phyloP scores from a whole-genome alignment of 1,140 invertebrate genomes.

The Drosophila willistoni region DNA sequence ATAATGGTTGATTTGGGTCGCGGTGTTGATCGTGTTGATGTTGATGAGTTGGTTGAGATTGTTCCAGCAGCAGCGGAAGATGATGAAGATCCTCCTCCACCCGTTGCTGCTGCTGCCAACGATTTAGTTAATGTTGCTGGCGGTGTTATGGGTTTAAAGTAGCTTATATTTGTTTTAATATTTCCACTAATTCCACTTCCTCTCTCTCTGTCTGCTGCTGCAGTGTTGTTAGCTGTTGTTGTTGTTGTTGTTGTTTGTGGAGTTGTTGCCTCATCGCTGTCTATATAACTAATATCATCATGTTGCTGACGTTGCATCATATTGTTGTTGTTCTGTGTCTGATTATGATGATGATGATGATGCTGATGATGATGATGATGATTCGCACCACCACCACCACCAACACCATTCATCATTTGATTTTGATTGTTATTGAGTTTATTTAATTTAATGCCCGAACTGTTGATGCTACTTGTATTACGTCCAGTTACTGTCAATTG shows the following conservation, averaged over 20 bases:
- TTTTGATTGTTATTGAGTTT: constrained; percentile 27
- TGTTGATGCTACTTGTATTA: constrained; percentile 4
- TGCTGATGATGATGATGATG: constrained; percentile 12
- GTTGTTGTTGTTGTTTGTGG: background rate
- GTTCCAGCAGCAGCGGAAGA: background rate
- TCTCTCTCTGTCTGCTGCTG: background rate
- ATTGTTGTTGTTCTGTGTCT: constrained; percentile 52
- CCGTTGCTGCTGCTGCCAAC: constrained; percentile 28
- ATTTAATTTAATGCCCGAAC: constrained; percentile 1
- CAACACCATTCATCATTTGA: constrained; percentile 18
- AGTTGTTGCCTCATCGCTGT: constrained; percentile 75
- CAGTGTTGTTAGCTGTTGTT: constrained; percentile 6
- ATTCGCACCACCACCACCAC: background rate
- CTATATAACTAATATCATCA: constrained; percentile 81
- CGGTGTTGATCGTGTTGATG: constrained; percentile 28
- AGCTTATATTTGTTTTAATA: constrained; percentile 46
- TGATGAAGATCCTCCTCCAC: constrained; percentile 10
- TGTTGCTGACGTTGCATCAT: constrained; percentile 58
- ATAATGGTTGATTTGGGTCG: constrained; percentile 79
- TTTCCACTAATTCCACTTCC: constrained; percentile 3
- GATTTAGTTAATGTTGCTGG: constrained; percentile 42
- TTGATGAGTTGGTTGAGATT: too few relatives aligned
- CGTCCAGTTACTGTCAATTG: constrained; percentile 12
- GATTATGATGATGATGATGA: constrained; percentile 4
- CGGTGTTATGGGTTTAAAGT: constrained; percentile 68